A percentile compares a stretch with the other conserved stretches of the same genome.
phyloP scores from a whole-genome alignment of 1,140 invertebrate species.

The Sipha flava region DNA sequence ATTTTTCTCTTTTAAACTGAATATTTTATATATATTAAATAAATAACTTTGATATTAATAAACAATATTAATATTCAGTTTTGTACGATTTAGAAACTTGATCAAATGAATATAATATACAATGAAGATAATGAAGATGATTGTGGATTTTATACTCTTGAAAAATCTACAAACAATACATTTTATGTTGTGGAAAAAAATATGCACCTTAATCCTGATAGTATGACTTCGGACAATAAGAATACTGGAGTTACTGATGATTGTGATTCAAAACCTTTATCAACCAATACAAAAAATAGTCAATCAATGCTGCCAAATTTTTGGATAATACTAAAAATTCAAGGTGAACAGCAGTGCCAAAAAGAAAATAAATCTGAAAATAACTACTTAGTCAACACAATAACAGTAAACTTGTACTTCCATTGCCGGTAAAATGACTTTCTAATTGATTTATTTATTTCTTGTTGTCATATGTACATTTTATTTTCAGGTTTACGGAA shows the following conservation, averaged over 20 bases:
- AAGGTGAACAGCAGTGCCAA: background rate
- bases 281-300: slow-evolving; percentile 49
- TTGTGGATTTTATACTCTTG: background rate
- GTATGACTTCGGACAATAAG: background rate
- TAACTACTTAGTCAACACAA: background rate
- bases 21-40: too few species aligned
- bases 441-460: background rate
- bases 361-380: background rate
- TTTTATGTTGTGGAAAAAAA: slow-evolving; percentile 7
- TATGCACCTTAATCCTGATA: background rate
- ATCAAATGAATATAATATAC: background rate
- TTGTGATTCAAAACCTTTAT: slow-evolving; percentile 46
- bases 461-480: background rate
- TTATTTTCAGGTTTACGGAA: slow-evolving; percentile 48
- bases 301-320: slow-evolving; percentile 57
- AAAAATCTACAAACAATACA: background rate
- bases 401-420: slow-evolving; percentile 57
- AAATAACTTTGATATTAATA: too few species aligned
- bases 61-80: too few species aligned
- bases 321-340: slow-evolving; percentile 63
- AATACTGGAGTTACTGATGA: background rate
- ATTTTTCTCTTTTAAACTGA: too few species aligned
- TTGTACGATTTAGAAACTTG: slow-evolving; percentile 8
- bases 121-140: background rate
- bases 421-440: slow-evolving; percentile 51